A percentile compares a stretch with the other conserved stretches of the same genome.
Evolutionary conservation across 1,140 invertebrate species (phyloP).

Genomic region (Drosophila kepulauana): DNA sequence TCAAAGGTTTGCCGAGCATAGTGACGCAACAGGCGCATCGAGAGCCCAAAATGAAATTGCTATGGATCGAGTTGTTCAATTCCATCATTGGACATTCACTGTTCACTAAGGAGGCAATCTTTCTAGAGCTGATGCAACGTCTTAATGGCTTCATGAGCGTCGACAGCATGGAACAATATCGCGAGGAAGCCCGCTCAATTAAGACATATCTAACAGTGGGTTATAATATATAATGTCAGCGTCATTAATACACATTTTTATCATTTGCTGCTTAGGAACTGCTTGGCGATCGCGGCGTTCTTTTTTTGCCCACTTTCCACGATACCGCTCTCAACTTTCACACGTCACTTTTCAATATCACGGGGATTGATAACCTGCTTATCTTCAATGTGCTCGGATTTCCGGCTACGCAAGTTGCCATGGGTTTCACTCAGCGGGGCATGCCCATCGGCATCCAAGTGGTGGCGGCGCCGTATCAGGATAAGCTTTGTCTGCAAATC

Average conservation of each 20-base stretch:
- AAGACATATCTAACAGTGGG: constrained; percentile 58
- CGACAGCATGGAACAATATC: constrained; percentile 48
- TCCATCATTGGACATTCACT: constrained; percentile 67
- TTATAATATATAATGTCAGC: neutral
- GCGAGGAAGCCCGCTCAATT: constrained; percentile 44
- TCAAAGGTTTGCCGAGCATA: constrained; percentile 76
- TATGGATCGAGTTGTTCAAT: constrained; percentile 64
- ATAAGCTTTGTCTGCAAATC: constrained; percentile 91
- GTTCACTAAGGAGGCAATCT: constrained; percentile 71
- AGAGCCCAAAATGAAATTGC: constrained; percentile 44
- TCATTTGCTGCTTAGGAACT: constrained; percentile 80
- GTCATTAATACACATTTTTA: neutral
- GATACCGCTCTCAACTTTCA: constrained; percentile 88
- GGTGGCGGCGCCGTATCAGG: constrained; percentile 88
- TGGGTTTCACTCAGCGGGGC: constrained; percentile 88
- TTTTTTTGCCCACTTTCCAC: constrained; percentile 91
- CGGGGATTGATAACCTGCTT: constrained; percentile 89
- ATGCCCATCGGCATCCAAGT: constrained; percentile 92
- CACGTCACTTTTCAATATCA: constrained; percentile 87
- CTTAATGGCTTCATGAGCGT: constrained; percentile 52
- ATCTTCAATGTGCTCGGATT: constrained; percentile 91
- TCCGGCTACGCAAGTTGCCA: constrained; percentile 90
- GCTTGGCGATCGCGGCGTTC: constrained; percentile 89
- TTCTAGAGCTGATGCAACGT: constrained; percentile 67
- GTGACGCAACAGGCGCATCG: constrained; percentile 61